These are phyloP conservation scores for Paracyprichromis sp. DNA, from an alignment of 2,113 vertebrate species.

Conservation along the genomic window DNA sequence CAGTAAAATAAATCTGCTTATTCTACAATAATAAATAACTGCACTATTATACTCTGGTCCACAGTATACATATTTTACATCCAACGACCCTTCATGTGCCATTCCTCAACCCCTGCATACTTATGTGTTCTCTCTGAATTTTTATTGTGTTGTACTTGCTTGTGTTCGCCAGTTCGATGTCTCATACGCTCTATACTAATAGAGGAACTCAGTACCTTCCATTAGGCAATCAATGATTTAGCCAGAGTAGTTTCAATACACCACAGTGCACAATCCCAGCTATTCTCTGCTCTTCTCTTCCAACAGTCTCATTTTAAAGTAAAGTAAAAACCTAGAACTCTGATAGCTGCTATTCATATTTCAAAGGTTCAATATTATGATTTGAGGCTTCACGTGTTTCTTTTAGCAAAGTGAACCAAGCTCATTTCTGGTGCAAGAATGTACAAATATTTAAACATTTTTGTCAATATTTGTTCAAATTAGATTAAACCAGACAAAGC, in stretches of 20 bases:
- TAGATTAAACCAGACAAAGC: constrained; percentile 27
- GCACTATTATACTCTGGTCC: not conserved
- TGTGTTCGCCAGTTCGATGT: not conserved
- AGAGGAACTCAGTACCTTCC: not conserved
- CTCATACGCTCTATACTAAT: not conserved
- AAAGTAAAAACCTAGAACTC: not conserved
- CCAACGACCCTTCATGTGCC: not conserved
- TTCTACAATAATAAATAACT: constrained; percentile 28
- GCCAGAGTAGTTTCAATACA: not conserved
- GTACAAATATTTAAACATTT: constrained; percentile 17
- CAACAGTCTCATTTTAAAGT: not conserved
- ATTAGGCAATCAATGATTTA: not conserved
- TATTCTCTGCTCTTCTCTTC: not conserved
- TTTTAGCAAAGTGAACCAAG: constrained; percentile 30
- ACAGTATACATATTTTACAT: not conserved
- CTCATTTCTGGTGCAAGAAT: constrained; percentile 4
- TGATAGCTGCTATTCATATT: not conserved
- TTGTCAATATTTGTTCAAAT: constrained; percentile 24
- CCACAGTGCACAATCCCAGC: not conserved
- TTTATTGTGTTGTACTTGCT: not conserved
- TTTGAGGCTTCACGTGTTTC: not conserved
- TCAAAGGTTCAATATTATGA: not conserved
- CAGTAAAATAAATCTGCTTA: constrained; percentile 21
- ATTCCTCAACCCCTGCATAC: not conserved
- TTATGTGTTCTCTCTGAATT: not conserved